A percentile compares a stretch with the other conserved stretches of the same genome.
phyloP scores from a whole-genome alignment of 2,888 invertebrate genomes.

The Leptinotarsa peninsularis region DNA sequence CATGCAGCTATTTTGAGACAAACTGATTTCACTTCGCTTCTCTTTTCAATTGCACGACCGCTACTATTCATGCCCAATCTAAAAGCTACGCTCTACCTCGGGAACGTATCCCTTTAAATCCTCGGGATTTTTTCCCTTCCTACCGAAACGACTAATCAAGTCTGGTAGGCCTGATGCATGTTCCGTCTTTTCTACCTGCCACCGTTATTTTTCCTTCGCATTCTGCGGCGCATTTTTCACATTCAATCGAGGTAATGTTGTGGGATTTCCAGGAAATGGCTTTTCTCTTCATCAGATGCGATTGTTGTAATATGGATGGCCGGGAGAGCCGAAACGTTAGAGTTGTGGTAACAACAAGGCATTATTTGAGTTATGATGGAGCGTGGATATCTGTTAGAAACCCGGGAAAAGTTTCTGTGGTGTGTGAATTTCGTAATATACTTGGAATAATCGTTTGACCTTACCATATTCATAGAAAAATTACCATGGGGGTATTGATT shows the following conservation, averaged over 20 bases:
- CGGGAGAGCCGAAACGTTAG: background rate
- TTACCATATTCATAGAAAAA: too few relatives aligned
- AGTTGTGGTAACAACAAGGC: background rate
- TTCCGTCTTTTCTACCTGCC: conserved; percentile 31
- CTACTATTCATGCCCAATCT: background rate
- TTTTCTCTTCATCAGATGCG: conserved; percentile 39
- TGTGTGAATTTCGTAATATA: background rate
- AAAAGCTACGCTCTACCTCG: background rate
- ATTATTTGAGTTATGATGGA: conserved; percentile 7
- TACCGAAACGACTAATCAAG: conserved; percentile 42
- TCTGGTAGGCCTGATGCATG: conserved; percentile 37
- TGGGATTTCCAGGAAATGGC: conserved; percentile 35
- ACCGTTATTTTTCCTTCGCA: conserved; percentile 27
- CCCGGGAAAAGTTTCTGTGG: background rate
- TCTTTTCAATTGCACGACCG: background rate
- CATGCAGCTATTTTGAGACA: too few relatives aligned
- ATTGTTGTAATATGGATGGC: conserved; percentile 26
- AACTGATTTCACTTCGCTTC: background rate
- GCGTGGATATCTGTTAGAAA: background rate
- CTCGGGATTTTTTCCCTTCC: conserved; percentile 32
- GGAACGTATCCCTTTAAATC: conserved; percentile 28
- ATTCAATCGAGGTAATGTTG: conserved; percentile 34
- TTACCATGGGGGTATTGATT: too few relatives aligned
- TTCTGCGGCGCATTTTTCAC: conserved; percentile 37
- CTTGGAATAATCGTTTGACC: too few relatives aligned